Base-by-base conservation (phyloP, 2,797 vertebrate genomes). In the Tokudaia tokunoshimensis region DNA sequence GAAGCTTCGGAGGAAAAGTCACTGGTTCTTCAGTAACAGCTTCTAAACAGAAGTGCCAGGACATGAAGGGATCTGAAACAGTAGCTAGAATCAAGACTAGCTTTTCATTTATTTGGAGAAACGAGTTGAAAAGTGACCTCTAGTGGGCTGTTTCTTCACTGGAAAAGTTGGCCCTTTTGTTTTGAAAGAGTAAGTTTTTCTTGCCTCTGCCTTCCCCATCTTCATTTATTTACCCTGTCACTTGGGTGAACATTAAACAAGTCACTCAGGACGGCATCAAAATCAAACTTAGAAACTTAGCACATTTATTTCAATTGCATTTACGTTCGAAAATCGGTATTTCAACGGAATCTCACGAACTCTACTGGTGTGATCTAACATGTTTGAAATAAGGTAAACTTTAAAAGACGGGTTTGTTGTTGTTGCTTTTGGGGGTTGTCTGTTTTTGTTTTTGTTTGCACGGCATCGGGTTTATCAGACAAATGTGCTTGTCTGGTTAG, bases 61-160 rank as follows among this genome's bases (percentile, higher is more conserved):
- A 19, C 31, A 1, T 44, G 3, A 86, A 65, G 55, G 76, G 88
- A 55, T 17, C 19, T 78, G 41, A 44, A 65, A 80, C 11, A 57
- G 26, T 31, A 22, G 67, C 34, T 20, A 74, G 2, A 88, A 84
- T 67, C 67, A 67, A 88, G 57, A 20, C 50, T 59, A 24, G 57
- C 59, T 91, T 94, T 89, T 94, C 81, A 41, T 9, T 83, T 93
- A 95, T 96, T 95, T 47, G 80, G 79, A 67, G 52, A 96, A 97
- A 78, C 81, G 85, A 97, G 91, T 91, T 97, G 96, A 83, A 89
- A 97, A 96, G 97, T 98, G 97, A 97, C 97, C 97, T 93, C 97
- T 98, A 97, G 97, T 98, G 97, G 97, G 84, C 96, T 97, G 50
- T 94, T 87, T 80, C 37, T 95, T 94, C 63, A 83, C 34, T 55